Evolutionary conservation across 2,113 vertebrate genomes (phyloP), one percentile per base, ranked within the genome.

Genomic region (Poeciliopsis turrubarensis): DNA sequence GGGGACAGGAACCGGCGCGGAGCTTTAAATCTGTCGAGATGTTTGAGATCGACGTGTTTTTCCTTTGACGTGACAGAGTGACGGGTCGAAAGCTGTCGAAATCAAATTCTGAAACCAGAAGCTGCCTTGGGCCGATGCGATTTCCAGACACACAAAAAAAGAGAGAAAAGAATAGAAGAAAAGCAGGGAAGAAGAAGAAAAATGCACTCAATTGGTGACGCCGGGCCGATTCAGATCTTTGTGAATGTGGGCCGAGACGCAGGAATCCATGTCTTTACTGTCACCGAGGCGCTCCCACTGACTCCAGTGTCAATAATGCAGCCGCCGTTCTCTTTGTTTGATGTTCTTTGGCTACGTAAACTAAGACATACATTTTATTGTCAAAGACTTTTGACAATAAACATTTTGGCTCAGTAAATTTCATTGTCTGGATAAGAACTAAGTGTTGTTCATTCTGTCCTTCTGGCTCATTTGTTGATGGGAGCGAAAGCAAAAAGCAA

Each of bases 251-350:
- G 39, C 15, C 19, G 54, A 44, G 29, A 6, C 31, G 7, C 19
- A 31, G 19, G 25, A 14, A 7, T 62, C 57, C 27, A 60, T 44
- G 65, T 19, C 0, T 57, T 10, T 22, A n/a, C 19, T 25, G 41
- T 31, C 15, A 29, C 27, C 5, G 32, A 65, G 27, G 67, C 22
- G 34, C 44, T 34, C 41, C 34, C 64, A 57, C 15, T 66, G 22
- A 73, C 44, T 47, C 66, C 61, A 39, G 67, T 19, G 54, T 26
- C 31, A 63, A 47, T 75, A 61, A 64, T 34, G 31, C 63, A 72
- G 73, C 61, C 69, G 32, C 25, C 26, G n/a, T 19, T 30, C 60
- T 27, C 47, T 47, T 47, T 51, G 47, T 63, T 14, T 30, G 25
- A 71, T n/a, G 34, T 77, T 68, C 68, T 74, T 10, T 70, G 51